These are phyloP conservation scores for Eurois occulta DNA, from an alignment of 2,888 invertebrate species.

Conservation along the genomic window DNA sequence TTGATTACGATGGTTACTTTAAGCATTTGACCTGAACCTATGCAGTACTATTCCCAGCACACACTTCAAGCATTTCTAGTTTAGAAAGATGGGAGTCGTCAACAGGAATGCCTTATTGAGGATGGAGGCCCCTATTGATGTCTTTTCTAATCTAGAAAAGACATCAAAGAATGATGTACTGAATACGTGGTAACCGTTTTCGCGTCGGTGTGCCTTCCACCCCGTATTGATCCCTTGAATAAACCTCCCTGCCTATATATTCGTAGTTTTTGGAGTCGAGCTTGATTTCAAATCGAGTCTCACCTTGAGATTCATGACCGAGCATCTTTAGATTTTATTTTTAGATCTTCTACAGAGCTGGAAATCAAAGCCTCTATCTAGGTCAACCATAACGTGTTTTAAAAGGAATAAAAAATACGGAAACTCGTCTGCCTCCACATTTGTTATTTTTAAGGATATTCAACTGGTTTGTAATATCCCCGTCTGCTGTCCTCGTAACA, in stretches of 20 bases:
- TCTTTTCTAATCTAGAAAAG: too few species aligned
- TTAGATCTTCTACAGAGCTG: background rate
- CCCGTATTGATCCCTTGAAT: background rate
- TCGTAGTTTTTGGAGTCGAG: background rate
- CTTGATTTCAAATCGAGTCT: background rate
- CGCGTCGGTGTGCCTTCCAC: too few species aligned
- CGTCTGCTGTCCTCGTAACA: slow-evolving; percentile 60
- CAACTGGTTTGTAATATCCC: slow-evolving; percentile 44
- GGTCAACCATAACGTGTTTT: slow-evolving; percentile 20
- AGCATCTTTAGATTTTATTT: background rate
- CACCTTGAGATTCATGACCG: too few species aligned
- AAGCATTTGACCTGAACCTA: too few species aligned
- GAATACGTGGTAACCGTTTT: too few species aligned
- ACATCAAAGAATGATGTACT: too few species aligned
- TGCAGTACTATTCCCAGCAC: too few species aligned
- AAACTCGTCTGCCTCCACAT: slow-evolving; percentile 29
- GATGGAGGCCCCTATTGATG: too few species aligned
- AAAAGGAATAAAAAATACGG: slow-evolving; percentile 4
- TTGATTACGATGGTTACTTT: too few species aligned
- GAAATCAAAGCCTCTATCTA: background rate
- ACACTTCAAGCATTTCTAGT: too few species aligned
- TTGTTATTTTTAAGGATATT: slow-evolving; percentile 49
- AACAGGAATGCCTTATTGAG: too few species aligned
- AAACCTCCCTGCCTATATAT: background rate
- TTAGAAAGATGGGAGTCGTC: too few species aligned